Percentiles rank a stretch among this genome's conserved stretches.
Evolutionary conservation across 1,140 invertebrate genomes (phyloP).

Genomic region (Drosophila bocki): DNA sequence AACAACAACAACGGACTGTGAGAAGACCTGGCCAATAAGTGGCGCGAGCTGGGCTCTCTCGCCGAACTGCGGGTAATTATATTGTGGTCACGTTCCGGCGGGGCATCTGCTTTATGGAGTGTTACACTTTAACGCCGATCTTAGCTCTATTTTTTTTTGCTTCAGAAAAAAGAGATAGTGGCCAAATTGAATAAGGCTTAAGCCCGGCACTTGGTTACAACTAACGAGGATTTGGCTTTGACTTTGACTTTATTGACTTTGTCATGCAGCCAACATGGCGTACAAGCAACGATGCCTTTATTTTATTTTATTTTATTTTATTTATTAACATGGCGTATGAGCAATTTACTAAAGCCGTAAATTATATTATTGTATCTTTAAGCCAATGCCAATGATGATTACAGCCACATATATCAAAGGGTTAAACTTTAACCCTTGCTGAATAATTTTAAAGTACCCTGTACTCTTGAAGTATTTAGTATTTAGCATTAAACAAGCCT

Average conservation of each 20-base stretch:
- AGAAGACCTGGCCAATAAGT: slow-evolving; percentile 61
- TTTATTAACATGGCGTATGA: neutral
- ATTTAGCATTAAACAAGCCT: neutral
- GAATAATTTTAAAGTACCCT: neutral
- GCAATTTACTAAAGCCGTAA: neutral
- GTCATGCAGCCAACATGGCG: neutral
- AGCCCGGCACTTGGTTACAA: slow-evolving; percentile 12
- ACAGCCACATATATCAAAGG: neutral
- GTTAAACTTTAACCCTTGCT: neutral
- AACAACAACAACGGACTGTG: slow-evolving; percentile 14
- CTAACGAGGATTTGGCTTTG: slow-evolving; percentile 22
- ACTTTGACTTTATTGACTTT: slow-evolving; percentile 21
- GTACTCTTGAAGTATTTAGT: neutral
- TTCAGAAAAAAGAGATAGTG: slow-evolving; percentile 19
- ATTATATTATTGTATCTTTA: neutral
- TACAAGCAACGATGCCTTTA: neutral
- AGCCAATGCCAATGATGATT: neutral
- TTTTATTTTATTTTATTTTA: neutral
- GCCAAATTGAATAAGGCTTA: slow-evolving; percentile 44
- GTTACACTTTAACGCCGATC: slow-evolving; percentile 80
- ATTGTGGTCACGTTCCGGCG: slow-evolving; percentile 79
- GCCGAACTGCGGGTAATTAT: slow-evolving; percentile 74
- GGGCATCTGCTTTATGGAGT: slow-evolving; percentile 78
- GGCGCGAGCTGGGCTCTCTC: slow-evolving; percentile 47
- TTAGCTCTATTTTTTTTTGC: neutral